phyloP scores from a whole-genome alignment of 2,888 invertebrate species.

The Platycnemis pennipes region DNA sequence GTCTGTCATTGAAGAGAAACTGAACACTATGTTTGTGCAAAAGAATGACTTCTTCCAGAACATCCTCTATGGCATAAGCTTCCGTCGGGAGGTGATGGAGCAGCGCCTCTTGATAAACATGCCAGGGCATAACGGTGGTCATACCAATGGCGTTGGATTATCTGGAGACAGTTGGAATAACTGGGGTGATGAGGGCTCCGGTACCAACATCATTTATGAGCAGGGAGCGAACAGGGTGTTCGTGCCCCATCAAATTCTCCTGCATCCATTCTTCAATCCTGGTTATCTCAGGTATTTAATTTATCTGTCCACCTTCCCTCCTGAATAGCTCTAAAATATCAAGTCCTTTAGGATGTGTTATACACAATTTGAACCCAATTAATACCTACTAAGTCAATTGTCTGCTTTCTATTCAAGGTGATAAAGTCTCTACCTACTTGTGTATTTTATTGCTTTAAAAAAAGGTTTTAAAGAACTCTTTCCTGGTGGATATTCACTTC shows the following conservation, averaged over 20 bases:
- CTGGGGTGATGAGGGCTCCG: conserved; percentile 76
- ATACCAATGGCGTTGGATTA: neutral
- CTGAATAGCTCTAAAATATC: too few relatives aligned
- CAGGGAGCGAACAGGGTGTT: conserved; percentile 79
- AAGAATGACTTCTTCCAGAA: conserved; percentile 81
- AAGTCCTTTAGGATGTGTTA: too few relatives aligned
- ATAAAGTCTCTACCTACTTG: too few relatives aligned
- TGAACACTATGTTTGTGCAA: conserved; percentile 79
- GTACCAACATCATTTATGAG: conserved; percentile 77
- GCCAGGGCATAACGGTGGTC: conserved; percentile 75
- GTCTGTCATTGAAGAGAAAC: conserved; percentile 78
- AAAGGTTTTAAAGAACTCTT: too few relatives aligned
- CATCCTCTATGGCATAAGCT: conserved; percentile 79
- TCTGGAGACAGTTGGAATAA: conserved; percentile 66
- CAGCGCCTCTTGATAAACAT: conserved; percentile 76
- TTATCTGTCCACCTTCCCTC: neutral
- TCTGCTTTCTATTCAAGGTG: too few relatives aligned
- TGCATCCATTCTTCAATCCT: conserved; percentile 78
- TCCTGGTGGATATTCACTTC: too few relatives aligned
- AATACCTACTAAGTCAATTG: too few relatives aligned
- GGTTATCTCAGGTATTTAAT: conserved; percentile 78
- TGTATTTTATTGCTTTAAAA: too few relatives aligned
- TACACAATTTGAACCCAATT: too few relatives aligned
- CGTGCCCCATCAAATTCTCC: conserved; percentile 79
- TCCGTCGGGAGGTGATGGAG: conserved; percentile 78